These are phyloP conservation scores for Tricholaema leucomelas DNA, from an alignment of 2,113 vertebrate genomes.

Conservation along the genomic window DNA sequence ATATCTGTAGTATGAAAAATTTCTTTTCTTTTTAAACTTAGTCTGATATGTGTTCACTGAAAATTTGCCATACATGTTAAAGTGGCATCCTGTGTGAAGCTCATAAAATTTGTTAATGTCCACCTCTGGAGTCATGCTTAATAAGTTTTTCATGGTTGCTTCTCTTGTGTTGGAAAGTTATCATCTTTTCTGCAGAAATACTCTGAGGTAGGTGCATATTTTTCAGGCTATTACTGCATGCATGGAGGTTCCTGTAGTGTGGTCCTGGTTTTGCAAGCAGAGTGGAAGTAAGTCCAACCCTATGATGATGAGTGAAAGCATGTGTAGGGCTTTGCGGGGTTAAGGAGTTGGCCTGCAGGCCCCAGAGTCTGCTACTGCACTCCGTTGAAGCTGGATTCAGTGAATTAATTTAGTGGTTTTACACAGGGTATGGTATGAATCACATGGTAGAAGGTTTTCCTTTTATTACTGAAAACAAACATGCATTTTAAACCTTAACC, in stretches of 20 bases:
- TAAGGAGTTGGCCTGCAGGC: not conserved
- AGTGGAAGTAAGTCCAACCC: not conserved
- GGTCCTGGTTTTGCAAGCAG: not conserved
- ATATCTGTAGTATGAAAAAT: not conserved
- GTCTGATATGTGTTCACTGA: not conserved
- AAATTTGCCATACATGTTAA: not conserved
- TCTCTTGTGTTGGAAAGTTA: not conserved
- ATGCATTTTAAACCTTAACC: not conserved
- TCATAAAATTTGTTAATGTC: not conserved
- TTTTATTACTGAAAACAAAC: slow-evolving; percentile 24
- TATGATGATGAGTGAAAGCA: not conserved
- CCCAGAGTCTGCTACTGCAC: not conserved
- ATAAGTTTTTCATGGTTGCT: not conserved
- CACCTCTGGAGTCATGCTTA: not conserved
- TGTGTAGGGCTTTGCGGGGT: fast-evolving
- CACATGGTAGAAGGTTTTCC: not conserved
- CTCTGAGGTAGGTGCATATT: not conserved
- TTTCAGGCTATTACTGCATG: not conserved
- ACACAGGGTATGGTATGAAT: not conserved
- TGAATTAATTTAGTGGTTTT: not conserved
- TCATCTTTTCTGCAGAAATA: not conserved
- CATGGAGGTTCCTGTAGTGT: not conserved
- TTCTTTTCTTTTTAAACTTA: not conserved
- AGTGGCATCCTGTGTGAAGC: not conserved
- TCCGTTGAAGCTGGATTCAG: not conserved